Percentiles rank a stretch among this genome's conserved stretches.
These are phyloP conservation scores for Protodeltote pygarga DNA, from an alignment of 2,888 invertebrate genomes.

Conservation along the genomic window DNA sequence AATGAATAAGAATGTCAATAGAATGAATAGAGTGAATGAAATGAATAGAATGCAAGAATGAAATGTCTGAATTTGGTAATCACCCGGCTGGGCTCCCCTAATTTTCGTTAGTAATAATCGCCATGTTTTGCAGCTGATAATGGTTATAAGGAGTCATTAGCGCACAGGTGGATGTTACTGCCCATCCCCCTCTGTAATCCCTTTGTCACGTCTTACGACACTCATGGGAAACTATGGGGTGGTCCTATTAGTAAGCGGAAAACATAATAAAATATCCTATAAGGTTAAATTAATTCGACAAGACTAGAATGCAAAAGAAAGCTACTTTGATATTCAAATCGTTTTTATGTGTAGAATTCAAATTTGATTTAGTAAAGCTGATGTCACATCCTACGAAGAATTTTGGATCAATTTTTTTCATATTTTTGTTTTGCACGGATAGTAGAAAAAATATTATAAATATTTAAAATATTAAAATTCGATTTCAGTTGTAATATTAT, in stretches of 20 bases:
- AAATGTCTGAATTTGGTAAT: no score
- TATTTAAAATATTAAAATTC: no score
- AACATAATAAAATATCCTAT: constrained; percentile 22
- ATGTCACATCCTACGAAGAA: no score
- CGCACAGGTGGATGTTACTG: constrained; percentile 31
- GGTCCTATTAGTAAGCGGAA: constrained; percentile 29
- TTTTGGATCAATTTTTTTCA: no score
- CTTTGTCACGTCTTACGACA: constrained; percentile 33
- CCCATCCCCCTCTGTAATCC: constrained; percentile 20
- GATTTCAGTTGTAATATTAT: no score
- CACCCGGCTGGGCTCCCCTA: neutral
- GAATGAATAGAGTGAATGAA: no score
- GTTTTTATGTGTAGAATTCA: constrained; percentile 5
- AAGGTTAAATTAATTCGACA: constrained; percentile 26
- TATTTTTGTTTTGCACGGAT: no score
- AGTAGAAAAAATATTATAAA: no score
- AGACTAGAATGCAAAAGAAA: no score
- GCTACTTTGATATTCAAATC: constrained; percentile 4
- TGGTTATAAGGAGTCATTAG: constrained; percentile 31
- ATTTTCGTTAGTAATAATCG: constrained; percentile 25
- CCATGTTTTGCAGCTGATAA: constrained; percentile 16
- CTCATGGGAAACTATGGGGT: constrained; percentile 29
- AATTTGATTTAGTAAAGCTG: no score
- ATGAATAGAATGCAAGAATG: no score
- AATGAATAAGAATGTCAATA: no score